Conservation (phyloP, 1,140 invertebrate genomes). For the Drosophila nasuta region DNA sequence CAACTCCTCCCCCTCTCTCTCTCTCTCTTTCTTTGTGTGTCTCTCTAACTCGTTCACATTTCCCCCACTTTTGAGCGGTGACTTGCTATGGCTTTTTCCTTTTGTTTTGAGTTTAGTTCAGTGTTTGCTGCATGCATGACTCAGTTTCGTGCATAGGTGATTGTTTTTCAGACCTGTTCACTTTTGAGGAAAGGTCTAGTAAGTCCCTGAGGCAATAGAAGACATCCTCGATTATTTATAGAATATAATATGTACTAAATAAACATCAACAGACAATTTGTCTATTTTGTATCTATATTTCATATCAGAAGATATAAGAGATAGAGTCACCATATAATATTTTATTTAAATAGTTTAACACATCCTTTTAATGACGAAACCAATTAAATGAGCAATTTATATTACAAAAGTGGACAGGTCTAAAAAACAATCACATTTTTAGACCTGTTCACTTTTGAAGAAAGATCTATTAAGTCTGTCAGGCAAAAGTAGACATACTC, state of each 20-base stretch:
- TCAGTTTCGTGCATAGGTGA: constrained; percentile 43
- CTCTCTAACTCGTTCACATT: neutral
- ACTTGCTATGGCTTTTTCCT: constrained; percentile 1
- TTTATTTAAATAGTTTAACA: too few relatives aligned
- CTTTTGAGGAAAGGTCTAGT: neutral
- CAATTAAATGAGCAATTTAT: too few relatives aligned
- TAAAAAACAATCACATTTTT: neutral
- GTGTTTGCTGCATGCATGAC: constrained; percentile 47
- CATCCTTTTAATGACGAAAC: too few relatives aligned
- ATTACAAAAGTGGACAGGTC: too few relatives aligned
- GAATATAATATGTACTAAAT: too few relatives aligned
- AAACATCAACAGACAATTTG: too few relatives aligned
- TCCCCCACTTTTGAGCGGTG: constrained; percentile 12
- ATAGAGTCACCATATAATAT: too few relatives aligned
- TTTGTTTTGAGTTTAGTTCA: constrained; percentile 30
- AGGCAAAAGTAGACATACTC: too few relatives aligned
- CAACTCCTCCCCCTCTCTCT: too few relatives aligned
- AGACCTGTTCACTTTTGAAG: neutral
- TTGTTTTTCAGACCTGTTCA: constrained; percentile 21
- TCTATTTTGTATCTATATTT: too few relatives aligned
- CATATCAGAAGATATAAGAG: too few relatives aligned
- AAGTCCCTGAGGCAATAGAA: neutral
- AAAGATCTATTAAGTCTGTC: neutral
- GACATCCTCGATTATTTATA: too few relatives aligned
- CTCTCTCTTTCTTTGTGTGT: neutral